Evolutionary conservation across 1,140 invertebrate genomes (phyloP).

Genomic region (Leptinotarsa texana): DNA sequence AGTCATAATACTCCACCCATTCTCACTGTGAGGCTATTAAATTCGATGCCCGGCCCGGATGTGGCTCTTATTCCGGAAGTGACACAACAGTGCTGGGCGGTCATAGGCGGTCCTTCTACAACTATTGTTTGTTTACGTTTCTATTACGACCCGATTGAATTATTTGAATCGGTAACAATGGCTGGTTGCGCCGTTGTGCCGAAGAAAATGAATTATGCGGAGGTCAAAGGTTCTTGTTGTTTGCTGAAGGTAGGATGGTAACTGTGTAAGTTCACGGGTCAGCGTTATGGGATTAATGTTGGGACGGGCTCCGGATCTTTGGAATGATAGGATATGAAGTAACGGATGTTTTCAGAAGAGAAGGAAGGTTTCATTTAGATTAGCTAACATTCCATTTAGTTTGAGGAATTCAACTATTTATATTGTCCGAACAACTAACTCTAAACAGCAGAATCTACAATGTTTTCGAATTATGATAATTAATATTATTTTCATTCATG

Average conservation of each 20-base stretch:
- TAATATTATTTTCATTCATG: no score
- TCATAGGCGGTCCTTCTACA: slow-evolving; percentile 16
- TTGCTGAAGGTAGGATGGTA: slow-evolving; percentile 8
- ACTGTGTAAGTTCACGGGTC: slow-evolving; percentile 7
- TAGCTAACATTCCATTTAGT: neutral
- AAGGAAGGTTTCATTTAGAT: neutral
- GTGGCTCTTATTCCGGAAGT: slow-evolving; percentile 25
- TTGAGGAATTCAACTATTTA: no score
- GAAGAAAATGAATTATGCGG: slow-evolving; percentile 18
- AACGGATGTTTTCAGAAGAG: neutral
- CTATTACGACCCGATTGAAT: neutral
- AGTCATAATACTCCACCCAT: slow-evolving; percentile 22
- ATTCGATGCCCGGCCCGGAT: slow-evolving; percentile 13
- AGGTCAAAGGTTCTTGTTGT: slow-evolving; percentile 13
- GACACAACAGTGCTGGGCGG: slow-evolving; percentile 15
- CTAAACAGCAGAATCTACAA: no score
- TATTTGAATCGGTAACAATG: slow-evolving; percentile 20
- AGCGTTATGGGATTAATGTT: neutral
- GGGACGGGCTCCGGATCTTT: neutral
- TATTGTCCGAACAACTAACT: no score
- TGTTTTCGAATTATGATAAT: no score
- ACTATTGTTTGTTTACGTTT: slow-evolving; percentile 21
- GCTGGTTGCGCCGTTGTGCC: neutral
- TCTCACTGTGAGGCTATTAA: slow-evolving; percentile 9
- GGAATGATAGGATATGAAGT: slow-evolving; percentile 9